These are phyloP conservation scores for Hypolimnas misippus DNA, from an alignment of 2,888 invertebrate species.

Conservation along the genomic window DNA sequence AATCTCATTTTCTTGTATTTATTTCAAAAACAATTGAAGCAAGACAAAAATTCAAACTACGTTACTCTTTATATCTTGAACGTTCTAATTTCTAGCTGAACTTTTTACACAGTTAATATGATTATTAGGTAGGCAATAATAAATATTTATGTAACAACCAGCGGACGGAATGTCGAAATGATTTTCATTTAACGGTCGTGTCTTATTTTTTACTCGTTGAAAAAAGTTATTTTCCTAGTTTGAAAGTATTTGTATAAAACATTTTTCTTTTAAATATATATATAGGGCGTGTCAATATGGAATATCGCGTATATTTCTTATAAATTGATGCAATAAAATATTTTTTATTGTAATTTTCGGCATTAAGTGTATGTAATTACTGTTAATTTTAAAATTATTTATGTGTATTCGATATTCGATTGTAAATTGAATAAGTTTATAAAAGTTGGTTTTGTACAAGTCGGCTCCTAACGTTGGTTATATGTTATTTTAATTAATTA, in stretches of 20 bases:
- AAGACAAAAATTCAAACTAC: not conserved
- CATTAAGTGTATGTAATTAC: conserved; percentile 61
- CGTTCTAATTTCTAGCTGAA: not conserved
- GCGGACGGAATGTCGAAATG: conserved; percentile 18
- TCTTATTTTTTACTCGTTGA: conserved; percentile 11
- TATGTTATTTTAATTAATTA: not conserved
- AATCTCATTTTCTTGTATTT: no score
- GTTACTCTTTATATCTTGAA: not conserved
- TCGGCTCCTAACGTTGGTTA: not conserved
- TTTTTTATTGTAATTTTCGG: conserved; percentile 38
- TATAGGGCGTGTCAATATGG: conserved; percentile 24
- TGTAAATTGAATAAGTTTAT: conserved; percentile 65
- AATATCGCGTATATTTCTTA: conserved; percentile 21
- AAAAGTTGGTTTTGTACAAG: conserved; percentile 25
- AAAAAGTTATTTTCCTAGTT: not conserved
- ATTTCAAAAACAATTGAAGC: no score
- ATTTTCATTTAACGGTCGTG: not conserved
- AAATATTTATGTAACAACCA: not conserved
- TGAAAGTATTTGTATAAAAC: conserved; percentile 27
- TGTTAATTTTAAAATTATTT: conserved; percentile 62
- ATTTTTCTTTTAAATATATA: conserved; percentile 10
- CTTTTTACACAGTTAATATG: not conserved
- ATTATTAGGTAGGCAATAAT: conserved; percentile 2
- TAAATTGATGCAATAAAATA: conserved; percentile 8
- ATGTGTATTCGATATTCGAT: conserved; percentile 62